Evolutionary conservation across 2,888 invertebrate species (phyloP).

Genomic region (Orchestes rusci): DNA sequence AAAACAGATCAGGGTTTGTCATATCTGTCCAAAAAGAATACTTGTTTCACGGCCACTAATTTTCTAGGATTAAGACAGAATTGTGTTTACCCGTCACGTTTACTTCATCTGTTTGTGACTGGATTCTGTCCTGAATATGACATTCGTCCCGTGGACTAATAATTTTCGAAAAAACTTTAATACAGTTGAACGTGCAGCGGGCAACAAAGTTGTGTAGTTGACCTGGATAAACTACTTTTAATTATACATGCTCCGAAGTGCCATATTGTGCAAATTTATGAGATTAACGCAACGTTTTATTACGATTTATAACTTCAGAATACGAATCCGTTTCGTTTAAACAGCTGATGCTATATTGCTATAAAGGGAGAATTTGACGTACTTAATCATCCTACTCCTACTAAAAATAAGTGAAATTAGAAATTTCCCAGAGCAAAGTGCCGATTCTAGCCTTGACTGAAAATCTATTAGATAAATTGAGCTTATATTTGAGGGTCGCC

Average conservation of each 20-base stretch:
- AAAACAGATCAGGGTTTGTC: too few species aligned
- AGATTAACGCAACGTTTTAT: too few species aligned
- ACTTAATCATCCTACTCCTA: too few species aligned
- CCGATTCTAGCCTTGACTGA: conserved; percentile 3
- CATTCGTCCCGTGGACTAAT: conserved; percentile 26
- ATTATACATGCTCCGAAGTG: conserved; percentile 21
- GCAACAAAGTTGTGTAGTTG: conserved; percentile 20
- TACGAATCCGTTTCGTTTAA: conserved; percentile 17
- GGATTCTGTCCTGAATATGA: conserved; percentile 26
- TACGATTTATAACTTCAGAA: conserved; percentile 22
- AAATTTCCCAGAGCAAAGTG: conserved; percentile 1
- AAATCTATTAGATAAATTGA: conserved; percentile 12
- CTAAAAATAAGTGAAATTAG: too few species aligned
- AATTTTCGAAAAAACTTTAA: conserved; percentile 28
- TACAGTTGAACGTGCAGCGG: conserved; percentile 22
- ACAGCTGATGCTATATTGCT: conserved; percentile 18
- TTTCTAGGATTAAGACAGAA: conserved; percentile 29
- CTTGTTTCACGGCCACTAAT: conserved; percentile 29
- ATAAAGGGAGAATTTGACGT: too few species aligned
- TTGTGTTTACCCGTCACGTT: conserved; percentile 31
- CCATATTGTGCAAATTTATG: conserved; percentile 25
- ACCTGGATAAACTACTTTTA: conserved; percentile 24
- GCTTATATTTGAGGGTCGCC: conserved; percentile 8
- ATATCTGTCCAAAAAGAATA: too few species aligned
- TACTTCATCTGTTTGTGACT: conserved; percentile 32